Evolutionary conservation across 2,113 vertebrate genomes (phyloP), one percentile per base, ranked within the genome.

Genomic region (Nothocercus nigrocapillus): DNA sequence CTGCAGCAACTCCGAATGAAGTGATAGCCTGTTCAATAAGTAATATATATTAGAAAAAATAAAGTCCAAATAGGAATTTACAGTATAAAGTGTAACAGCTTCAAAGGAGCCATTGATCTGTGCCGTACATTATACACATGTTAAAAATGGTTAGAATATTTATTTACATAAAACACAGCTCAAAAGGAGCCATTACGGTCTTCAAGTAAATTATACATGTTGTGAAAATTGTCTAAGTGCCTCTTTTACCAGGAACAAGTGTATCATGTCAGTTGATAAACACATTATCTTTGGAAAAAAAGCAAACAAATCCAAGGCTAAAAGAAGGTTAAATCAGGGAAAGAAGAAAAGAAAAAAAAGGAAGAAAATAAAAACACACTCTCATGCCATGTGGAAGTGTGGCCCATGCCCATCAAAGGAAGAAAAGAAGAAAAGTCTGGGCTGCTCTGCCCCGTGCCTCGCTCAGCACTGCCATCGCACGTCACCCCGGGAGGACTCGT

Each of bases 61-160:
- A 94, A 95, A 84, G 56, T 67, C 92, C 95, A 90, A 95, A 91
- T 94, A 94, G 91, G 30, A 96, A 90, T 85, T 90, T 96, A 88
- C 45, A 94, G 87, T 69, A 86, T 94, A 94, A 95, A 96, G 73
- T 56, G 56, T 88, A 93, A 89, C 28, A 72, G 95, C 94, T 97
- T 97, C 95, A 95, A 97, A 97, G 84, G 88, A 91, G 58, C 66
- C 73, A 96, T 92, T 97, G 95, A 95, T 97, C 93, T 95, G 87
- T 94, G 87, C 77, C 96, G 94, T 87, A 93, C 90, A 90, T 95
- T 95, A 96, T 95, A 95, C 67, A 83, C 56, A 77, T 88, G 68
- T 85, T 83, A 85, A 95, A 97, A 97, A 84, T 92, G 44, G 20
- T 13, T 88, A 75, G 89, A 87, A 91, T 59, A 82, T 90, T 90